These are phyloP conservation scores for Cataglyphis rosenhaueri DNA, from an alignment of 2,888 invertebrate species.

Conservation along the genomic window DNA sequence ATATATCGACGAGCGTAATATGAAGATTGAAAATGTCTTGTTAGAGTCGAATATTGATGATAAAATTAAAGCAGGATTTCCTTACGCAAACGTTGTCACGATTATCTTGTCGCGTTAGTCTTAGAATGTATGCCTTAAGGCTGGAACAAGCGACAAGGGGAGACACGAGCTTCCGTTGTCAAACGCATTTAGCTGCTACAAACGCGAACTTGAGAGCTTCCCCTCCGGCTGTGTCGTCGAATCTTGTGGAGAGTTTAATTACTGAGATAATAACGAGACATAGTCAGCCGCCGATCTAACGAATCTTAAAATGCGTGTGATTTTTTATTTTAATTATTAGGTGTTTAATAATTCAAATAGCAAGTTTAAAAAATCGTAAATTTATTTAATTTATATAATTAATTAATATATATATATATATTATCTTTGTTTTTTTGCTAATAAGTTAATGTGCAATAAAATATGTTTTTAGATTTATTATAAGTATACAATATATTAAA, in stretches of 20 bases:
- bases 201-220: conserved; percentile 81
- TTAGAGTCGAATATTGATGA: conserved; percentile 15
- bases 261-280: conserved; percentile 66
- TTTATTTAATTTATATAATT: not conserved
- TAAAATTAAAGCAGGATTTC: conserved; percentile 57
- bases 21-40: not conserved
- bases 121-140: conserved; percentile 75
- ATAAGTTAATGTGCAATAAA: not conserved
- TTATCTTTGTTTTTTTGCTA: not conserved
- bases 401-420: not conserved
- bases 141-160: conserved; percentile 77
- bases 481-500: not conserved
- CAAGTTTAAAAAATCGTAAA: not conserved
- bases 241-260: conserved; percentile 83
- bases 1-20: not conserved
- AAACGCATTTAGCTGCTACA: conserved; percentile 85
- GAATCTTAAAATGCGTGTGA: conserved; percentile 18
- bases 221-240: conserved; percentile 81
- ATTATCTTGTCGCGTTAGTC: conserved; percentile 57
- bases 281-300: conserved; percentile 44
- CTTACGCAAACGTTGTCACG: conserved; percentile 48
- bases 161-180: conserved; percentile 84
- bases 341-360: not conserved
- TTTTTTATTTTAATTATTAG: conserved; percentile 40
- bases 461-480: not conserved